Conservation (phyloP, 2,113 vertebrate species). For the Pagrus major region DNA sequence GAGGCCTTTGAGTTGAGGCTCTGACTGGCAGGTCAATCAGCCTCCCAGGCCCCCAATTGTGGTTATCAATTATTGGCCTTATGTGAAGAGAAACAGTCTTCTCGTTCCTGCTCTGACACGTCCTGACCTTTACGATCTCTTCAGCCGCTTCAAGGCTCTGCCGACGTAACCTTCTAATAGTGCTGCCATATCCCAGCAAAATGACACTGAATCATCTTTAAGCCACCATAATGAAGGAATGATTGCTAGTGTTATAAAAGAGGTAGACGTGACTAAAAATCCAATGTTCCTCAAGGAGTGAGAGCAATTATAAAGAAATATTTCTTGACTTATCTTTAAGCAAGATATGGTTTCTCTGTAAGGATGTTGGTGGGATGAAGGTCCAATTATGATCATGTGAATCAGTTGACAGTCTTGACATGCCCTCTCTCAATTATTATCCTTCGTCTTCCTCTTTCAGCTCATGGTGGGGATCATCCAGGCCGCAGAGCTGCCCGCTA, state of each 20-base stretch:
- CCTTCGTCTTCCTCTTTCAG: slow-evolving; percentile 53
- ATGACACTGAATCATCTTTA: slow-evolving; percentile 42
- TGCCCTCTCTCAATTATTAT: slow-evolving; percentile 13
- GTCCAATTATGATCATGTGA: neutral
- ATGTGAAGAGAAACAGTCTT: slow-evolving; percentile 63
- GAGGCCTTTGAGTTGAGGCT: slow-evolving; percentile 61
- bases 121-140: slow-evolving; percentile 65
- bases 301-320: neutral
- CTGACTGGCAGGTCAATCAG: slow-evolving; percentile 85
- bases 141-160: slow-evolving; percentile 26
- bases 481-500: slow-evolving; percentile 90
- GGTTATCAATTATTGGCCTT: slow-evolving; percentile 80
- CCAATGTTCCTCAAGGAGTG: neutral
- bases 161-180: slow-evolving; percentile 33
- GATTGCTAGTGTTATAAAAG: slow-evolving; percentile 17
- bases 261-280: slow-evolving; percentile 3
- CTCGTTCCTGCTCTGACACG: slow-evolving; percentile 56
- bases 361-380: slow-evolving; percentile 51
- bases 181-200: slow-evolving; percentile 8
- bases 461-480: slow-evolving; percentile 90
- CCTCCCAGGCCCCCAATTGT: slow-evolving; percentile 53
- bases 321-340: neutral
- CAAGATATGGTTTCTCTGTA: neutral
- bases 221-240: slow-evolving; percentile 20
- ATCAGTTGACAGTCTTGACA: slow-evolving; percentile 10